A percentile compares a stretch with the other conserved stretches of the same genome.
These are phyloP conservation scores for Oegoconia quadripuncta DNA, from an alignment of 2,888 invertebrate species.

Conservation along the genomic window DNA sequence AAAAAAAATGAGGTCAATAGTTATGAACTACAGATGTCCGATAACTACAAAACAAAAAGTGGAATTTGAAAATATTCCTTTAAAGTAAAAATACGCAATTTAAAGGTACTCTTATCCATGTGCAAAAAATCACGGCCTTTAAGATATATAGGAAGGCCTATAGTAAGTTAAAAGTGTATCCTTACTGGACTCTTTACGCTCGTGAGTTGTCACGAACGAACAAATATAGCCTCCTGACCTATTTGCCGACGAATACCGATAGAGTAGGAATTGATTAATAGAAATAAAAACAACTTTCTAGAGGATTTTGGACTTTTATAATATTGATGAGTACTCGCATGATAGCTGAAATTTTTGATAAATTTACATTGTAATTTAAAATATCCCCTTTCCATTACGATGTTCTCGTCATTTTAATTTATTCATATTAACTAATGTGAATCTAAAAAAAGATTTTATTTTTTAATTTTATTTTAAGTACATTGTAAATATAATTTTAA, in stretches of 20 bases:
- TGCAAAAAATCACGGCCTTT: no score
- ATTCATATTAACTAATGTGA: conserved; percentile 26
- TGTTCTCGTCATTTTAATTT: conserved; percentile 14
- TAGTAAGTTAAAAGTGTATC: no score
- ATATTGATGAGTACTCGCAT: conserved; percentile 14
- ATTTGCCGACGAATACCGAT: conserved; percentile 21
- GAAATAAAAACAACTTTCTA: conserved; percentile 16
- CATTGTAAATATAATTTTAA: conserved; percentile 66
- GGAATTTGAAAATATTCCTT: no score
- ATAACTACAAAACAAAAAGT: no score
- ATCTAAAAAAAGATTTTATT: conserved; percentile 23
- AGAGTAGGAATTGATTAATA: conserved; percentile 46
- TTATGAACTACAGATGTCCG: no score
- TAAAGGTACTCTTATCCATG: no score
- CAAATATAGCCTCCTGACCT: conserved; percentile 19
- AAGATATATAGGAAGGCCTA: no score
- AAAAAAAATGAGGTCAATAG: no score
- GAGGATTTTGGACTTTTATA: conserved; percentile 22
- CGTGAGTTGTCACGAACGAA: no score
- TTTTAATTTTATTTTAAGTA: conserved; percentile 29
- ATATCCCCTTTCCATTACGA: neutral
- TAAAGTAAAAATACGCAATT: no score
- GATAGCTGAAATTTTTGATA: conserved; percentile 49
- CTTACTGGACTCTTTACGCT: no score
- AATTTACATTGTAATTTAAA: conserved; percentile 37